A percentile compares a stretch with the other conserved stretches of the same genome.
These are phyloP conservation scores for Nemotelus pantherinus DNA, from an alignment of 2,888 invertebrate species.

Conservation along the genomic window DNA sequence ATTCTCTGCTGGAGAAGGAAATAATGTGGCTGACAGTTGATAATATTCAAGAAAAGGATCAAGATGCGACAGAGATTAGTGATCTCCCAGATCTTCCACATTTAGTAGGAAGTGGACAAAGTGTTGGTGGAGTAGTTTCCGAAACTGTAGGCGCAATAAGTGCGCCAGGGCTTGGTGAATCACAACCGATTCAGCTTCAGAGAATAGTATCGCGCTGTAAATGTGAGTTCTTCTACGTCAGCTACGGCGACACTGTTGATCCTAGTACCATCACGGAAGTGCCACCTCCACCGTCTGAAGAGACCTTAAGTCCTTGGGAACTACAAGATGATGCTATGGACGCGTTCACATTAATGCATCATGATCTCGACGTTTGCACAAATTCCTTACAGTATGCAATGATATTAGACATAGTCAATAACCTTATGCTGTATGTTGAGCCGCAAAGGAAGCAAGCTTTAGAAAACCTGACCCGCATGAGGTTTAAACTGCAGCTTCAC, in stretches of 20 bases:
- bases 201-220: conserved; percentile 96
- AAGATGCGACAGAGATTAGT: conserved; percentile 79
- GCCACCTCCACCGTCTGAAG: conserved; percentile 77
- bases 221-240: conserved; percentile 97
- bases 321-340: conserved; percentile 89
- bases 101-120: conserved; percentile 92
- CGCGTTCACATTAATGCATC: conserved; percentile 97
- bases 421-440: conserved; percentile 94
- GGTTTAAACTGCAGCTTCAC: conserved; percentile 92
- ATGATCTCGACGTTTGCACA: conserved; percentile 97
- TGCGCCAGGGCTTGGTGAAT: conserved; percentile 70
- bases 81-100: conserved; percentile 87
- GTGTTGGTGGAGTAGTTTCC: conserved; percentile 96
- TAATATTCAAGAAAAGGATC: conserved; percentile 87
- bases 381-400: conserved; percentile 95
- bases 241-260: conserved; percentile 82
- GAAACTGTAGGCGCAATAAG: conserved; percentile 80
- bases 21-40: conserved; percentile 97
- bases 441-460: conserved; percentile 92
- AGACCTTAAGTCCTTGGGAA: conserved; percentile 79
- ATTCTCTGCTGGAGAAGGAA: conserved; percentile 79
- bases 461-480: conserved; percentile 86
- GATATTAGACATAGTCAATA: conserved; percentile 97
- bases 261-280: conserved; percentile 69
- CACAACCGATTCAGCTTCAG: conserved; percentile 79